phyloP scores from a whole-genome alignment of 1,140 invertebrate genomes.

The Anastrepha ludens region DNA sequence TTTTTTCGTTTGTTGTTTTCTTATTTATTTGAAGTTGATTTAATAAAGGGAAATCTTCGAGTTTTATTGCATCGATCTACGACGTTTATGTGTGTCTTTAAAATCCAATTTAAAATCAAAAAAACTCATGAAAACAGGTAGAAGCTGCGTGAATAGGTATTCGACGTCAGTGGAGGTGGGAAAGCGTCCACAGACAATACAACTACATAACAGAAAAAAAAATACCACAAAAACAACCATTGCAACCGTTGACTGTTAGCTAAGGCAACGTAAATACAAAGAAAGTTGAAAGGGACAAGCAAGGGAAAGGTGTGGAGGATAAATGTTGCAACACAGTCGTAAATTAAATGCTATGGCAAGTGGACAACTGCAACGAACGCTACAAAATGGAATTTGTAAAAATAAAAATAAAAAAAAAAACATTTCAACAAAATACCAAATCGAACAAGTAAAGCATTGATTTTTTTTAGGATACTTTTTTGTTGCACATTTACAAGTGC shows the following conservation, averaged over 20 bases:
- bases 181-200: not conserved
- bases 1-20: not conserved
- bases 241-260: not conserved
- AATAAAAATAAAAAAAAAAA: not conserved
- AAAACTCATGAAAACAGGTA: slow-evolving; percentile 16
- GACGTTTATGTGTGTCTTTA: slow-evolving; percentile 45
- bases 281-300: not conserved
- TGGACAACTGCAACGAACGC: slow-evolving; percentile 2
- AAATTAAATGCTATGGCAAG: not conserved
- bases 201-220: not conserved
- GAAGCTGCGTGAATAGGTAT: not conserved
- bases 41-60: slow-evolving; percentile 37
- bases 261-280: not conserved
- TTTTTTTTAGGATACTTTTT: not conserved
- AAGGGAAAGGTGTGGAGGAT: not conserved
- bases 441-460: slow-evolving; percentile 31
- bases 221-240: not conserved
- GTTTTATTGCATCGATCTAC: slow-evolving; percentile 27
- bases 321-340: slow-evolving; percentile 33
- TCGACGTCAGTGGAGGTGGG: not conserved
- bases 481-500: not conserved
- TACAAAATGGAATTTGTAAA: not conserved
- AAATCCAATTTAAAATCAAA: slow-evolving; percentile 50
- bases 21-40: slow-evolving; percentile 45
- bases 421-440: slow-evolving; percentile 33